Conservation (phyloP, 2,113 vertebrate genomes). For the Semnopithecus entellus region DNA sequence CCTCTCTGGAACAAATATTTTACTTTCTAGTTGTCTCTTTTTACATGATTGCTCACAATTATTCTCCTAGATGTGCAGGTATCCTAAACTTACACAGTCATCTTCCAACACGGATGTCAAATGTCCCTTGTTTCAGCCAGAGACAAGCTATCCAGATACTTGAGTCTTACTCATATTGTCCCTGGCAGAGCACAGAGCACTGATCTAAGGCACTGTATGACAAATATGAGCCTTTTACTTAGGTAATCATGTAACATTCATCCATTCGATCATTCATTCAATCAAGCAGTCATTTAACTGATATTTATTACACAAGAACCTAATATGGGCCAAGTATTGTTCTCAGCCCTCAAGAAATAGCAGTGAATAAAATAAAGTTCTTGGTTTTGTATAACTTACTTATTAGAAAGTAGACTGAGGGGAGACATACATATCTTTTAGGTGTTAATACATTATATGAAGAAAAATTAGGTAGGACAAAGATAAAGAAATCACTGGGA, state of each 20-base stretch:
- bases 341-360: neutral
- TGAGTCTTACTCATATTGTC: neutral
- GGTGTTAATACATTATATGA: neutral
- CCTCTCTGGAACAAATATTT: neutral
- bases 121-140: neutral
- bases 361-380: neutral
- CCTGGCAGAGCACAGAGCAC: neutral
- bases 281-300: conserved; percentile 7
- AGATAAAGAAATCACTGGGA: neutral
- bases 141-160: neutral
- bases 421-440: neutral
- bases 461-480: neutral
- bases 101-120: neutral
- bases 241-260: neutral
- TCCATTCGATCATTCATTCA: neutral
- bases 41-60: neutral
- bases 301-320: neutral
- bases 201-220: neutral
- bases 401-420: neutral
- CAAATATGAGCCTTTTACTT: neutral
- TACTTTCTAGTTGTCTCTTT: neutral
- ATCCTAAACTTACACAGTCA: neutral
- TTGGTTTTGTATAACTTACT: neutral
- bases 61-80: neutral
- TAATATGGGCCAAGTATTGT: neutral